Base-by-base conservation (phyloP, 2,888 invertebrate species). In the Scaptomyza tumidula region DNA sequence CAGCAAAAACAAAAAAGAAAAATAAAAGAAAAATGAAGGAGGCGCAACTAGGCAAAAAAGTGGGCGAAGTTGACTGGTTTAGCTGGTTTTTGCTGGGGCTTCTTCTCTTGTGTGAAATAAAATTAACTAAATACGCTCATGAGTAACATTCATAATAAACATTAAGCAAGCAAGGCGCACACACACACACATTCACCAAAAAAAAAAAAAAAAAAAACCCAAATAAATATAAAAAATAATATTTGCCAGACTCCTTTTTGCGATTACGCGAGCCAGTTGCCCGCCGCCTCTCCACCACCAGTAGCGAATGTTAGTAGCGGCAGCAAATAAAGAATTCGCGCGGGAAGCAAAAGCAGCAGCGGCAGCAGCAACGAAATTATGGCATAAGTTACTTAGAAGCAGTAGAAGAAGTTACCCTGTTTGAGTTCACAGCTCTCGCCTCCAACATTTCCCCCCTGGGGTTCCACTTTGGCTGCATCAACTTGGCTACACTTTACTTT, bases 111-210 rank as follows among this genome's bases (percentile, higher is more conserved):
- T 86, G 89, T 86, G 86, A 89, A 88, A 86, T 86, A 86, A 86
- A 86, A 86, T 86, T 86, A 86, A 86, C 89, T 86, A 86, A 86
- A 89, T 86, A 86, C 89, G 86, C 86, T 86, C 86, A 88, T 86
- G 86, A 86, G 86, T 82, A 89, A 88, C 86, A 86, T 86, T 86
- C 89, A 89, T 89, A 89, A 89, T 86, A 86, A 86, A 89, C 89
- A 86, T 86, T 86, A 88, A 82, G 89, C 67, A 78, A 73, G 76
- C 65, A 78, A 62, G 76, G 64, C 77, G 73, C 35, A 19, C 33
- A 35, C 10, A 10, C 35, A 45, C n/a, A 45, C 24, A 24, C 37
- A 19, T 24, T 24, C 2, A n/a, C 0, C n/a, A n/a, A n/a, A 49
- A 5, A 48, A 24, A 46, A 2, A 9, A 37, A 33, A 19, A 24